phyloP scores from a whole-genome alignment of 2,888 invertebrate species.

The Hypsopygia costalis region DNA sequence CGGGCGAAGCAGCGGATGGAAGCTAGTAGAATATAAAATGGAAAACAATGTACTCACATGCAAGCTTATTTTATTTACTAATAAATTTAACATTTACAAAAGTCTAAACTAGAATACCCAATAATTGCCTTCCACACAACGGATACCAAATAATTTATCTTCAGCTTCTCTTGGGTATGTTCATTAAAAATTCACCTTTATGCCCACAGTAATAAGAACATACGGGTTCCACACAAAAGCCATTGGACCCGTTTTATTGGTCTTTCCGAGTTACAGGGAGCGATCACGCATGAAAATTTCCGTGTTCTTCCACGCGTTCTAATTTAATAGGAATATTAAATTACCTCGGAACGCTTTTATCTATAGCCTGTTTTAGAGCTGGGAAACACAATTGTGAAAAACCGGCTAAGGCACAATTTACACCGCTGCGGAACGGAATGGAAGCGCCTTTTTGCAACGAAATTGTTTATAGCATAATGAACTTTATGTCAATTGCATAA shows the following conservation, averaged over 20 bases:
- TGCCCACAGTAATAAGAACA: not conserved
- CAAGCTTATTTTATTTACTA: too few relatives aligned
- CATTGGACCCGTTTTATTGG: not conserved
- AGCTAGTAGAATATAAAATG: too few relatives aligned
- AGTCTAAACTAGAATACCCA: too few relatives aligned
- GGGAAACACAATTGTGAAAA: too few relatives aligned
- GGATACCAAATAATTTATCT: not conserved
- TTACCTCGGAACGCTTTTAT: conserved; percentile 10
- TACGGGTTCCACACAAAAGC: not conserved
- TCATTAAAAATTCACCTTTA: conserved; percentile 2
- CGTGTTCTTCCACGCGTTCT: conserved; percentile 14
- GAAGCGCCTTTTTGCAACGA: too few relatives aligned
- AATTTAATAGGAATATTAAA: conserved; percentile 24
- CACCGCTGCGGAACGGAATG: too few relatives aligned
- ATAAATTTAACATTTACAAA: too few relatives aligned
- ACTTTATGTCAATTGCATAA: too few relatives aligned
- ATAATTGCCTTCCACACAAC: not conserved
- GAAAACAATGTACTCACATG: too few relatives aligned
- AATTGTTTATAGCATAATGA: too few relatives aligned
- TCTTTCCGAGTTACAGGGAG: conserved; percentile 8
- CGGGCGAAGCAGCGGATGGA: too few relatives aligned
- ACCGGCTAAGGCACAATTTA: too few relatives aligned
- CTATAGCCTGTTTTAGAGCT: not conserved
- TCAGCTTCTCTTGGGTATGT: not conserved
- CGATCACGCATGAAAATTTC: conserved; percentile 20